Evolutionary conservation across 2,888 invertebrate genomes (phyloP), one percentile per base, ranked within the genome.

Genomic region (Psylliodes chrysocephalus): DNA sequence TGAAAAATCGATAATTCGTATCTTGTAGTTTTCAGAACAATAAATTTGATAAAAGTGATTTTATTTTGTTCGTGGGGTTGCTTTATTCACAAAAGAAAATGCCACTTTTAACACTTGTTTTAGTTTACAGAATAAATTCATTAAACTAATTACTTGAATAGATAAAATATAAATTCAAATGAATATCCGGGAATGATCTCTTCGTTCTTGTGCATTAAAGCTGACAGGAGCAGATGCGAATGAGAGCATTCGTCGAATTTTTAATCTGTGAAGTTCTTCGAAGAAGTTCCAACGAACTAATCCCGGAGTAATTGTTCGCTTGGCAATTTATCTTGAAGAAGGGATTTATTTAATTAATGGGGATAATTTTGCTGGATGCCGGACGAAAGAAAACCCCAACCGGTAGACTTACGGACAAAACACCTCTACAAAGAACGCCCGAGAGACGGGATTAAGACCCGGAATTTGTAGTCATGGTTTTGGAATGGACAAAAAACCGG

Each of bases 311-410:
- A 61, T 61, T 64, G 44, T 52, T 55, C 56, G 8, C 12, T 35
- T 51, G 40, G 53, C 35, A 63, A 49, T 64, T 60, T 55, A 64
- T 63, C 64, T 55, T 44, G 46, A 44, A 55, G 38, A 33, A 60
- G 30, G 59, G 63, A 59, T 59, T 63, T 51, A 55, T 54, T 63
- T 60, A 66, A 63, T 66, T 59, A 63, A 60, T 63, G 59, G 54
- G 60, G 15, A 61, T 54, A 54, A 61, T 44, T 52, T 51, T 51
- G 2, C 44, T 33, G 33, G 14, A 28, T 54, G 30, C 40, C 12
- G 10, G 22, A 19, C 18, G 33, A 44, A 30, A 51, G 28, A 17
- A 51, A 51, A 30, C 17, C 30, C 51, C 3, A 46, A 17, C 2
- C 6, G 33, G 17, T 3, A 51, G 51, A 51, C 51, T 51, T 51